phyloP scores from a whole-genome alignment of 2,113 vertebrate species.

The Tupaia tana region DNA sequence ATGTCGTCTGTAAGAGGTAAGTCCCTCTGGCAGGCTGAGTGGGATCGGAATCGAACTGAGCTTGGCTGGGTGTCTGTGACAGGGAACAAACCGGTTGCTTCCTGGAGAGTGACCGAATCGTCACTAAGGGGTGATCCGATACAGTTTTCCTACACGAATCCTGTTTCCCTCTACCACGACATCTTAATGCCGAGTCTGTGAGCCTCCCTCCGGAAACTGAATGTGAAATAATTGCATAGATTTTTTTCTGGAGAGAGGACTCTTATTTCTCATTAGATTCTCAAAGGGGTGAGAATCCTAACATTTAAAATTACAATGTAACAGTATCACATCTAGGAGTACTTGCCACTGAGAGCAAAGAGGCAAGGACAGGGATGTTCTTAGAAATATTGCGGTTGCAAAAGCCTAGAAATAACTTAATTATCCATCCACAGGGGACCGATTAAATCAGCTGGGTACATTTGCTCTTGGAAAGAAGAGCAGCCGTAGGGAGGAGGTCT shows the following conservation, averaged over 20 bases:
- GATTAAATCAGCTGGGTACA: not conserved
- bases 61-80: not conserved
- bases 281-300: not conserved
- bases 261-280: not conserved
- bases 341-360: not conserved
- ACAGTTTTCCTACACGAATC: not conserved
- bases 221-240: not conserved
- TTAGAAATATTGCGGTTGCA: not conserved
- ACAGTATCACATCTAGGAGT: not conserved
- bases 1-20: not conserved
- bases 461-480: not conserved
- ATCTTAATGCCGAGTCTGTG: not conserved
- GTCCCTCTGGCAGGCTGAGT: not conserved
- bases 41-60: not conserved
- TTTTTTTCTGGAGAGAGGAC: not conserved
- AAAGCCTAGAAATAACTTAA: not conserved
- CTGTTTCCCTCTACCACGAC: not conserved
- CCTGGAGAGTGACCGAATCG: not conserved
- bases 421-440: not conserved
- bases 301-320: not conserved
- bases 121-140: fast-evolving
- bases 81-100: not conserved
- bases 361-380: too few species aligned
- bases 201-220: not conserved
- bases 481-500: fast-evolving